phyloP scores from a whole-genome alignment of 2,888 invertebrate species.

The Cerastis leucographa region DNA sequence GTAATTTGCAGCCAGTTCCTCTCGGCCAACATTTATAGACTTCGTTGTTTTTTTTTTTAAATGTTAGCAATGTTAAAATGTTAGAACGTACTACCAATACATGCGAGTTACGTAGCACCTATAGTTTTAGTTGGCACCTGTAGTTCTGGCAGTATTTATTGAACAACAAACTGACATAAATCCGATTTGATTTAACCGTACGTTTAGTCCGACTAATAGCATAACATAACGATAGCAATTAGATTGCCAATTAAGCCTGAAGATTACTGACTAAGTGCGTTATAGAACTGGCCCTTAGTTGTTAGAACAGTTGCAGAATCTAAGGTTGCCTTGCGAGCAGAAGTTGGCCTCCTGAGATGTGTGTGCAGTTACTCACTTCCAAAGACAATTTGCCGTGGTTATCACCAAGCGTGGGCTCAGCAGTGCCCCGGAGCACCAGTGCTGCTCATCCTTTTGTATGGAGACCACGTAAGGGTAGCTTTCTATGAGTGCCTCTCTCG shows the following conservation, averaged over 20 bases:
- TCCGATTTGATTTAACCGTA: not conserved
- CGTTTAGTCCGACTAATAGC: not conserved
- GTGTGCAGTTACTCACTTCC: constrained; percentile 82
- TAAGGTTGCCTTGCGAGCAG: not conserved
- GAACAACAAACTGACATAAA: not conserved
- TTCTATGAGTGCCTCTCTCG: constrained; percentile 80
- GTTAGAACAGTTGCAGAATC: not conserved
- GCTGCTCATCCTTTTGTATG: constrained; percentile 81
- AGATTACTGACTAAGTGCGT: not conserved
- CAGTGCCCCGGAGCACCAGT: constrained; percentile 86
- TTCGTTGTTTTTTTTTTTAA: too few species aligned
- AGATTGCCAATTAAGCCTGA: not conserved
- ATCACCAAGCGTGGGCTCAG: constrained; percentile 82
- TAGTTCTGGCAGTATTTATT: not conserved
- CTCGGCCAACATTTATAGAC: not conserved
- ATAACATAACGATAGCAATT: not conserved
- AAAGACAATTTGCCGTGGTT: constrained; percentile 87
- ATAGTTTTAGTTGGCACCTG: not conserved
- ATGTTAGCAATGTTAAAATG: not conserved
- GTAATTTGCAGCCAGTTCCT: not conserved
- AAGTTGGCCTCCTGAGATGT: not conserved
- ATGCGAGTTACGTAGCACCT: not conserved
- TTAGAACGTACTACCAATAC: not conserved
- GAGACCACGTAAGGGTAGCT: constrained; percentile 86
- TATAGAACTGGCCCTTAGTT: not conserved